Base-by-base conservation (phyloP, 1,140 invertebrate genomes). In the Odontomachus brunneus region DNA sequence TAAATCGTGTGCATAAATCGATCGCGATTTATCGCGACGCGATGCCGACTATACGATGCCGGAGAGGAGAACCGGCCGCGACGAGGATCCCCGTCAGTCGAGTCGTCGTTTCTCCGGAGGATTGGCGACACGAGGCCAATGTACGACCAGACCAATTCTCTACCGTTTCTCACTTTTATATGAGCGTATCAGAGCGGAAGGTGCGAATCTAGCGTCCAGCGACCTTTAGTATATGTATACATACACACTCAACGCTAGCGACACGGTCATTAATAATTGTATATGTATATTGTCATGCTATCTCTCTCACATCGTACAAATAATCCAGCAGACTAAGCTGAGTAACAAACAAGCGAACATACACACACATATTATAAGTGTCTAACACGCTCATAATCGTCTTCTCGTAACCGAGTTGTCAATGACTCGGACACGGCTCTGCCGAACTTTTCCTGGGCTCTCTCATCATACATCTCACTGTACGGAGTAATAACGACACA, bases 131-230 rank as follows among this genome's bases (percentile, higher is more conserved):
- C 82, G 85, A 57, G 82, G 49, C 38, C 74, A 63, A 84, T 55
- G 80, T 84, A 53, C 85, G 65, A 72, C 86, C 74, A 84, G 88
- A 90, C 89, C 89, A 90, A 90, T 89, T 85, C 78, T 86, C 73
- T 86, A 90, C 90, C 76, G 88, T 91, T 91, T 91, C 90, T 90
- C 90, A 91, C 90, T 91, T 91, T 91, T 91, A 91, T 90, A 90
- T 87, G 84, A 90, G 83, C 85, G 83, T 67, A 60, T n/a, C n/a
- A 75, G 59, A 55, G 55, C 26, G 38, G 62, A 83, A 53, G 48
- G 57, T 62, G 57, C 55, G 57, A 88, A 51, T 60, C 33, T 11
- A 73, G 24, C 26, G 59, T 29, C 44, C 66, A 24, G 55, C 82
- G 49, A 48, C 24, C 71, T 84, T 59, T 66, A 80, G 75, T 69